Evolutionary conservation across 1,140 invertebrate genomes (phyloP), one percentile per base, ranked within the genome.

Genomic region (Spodoptera litura): DNA sequence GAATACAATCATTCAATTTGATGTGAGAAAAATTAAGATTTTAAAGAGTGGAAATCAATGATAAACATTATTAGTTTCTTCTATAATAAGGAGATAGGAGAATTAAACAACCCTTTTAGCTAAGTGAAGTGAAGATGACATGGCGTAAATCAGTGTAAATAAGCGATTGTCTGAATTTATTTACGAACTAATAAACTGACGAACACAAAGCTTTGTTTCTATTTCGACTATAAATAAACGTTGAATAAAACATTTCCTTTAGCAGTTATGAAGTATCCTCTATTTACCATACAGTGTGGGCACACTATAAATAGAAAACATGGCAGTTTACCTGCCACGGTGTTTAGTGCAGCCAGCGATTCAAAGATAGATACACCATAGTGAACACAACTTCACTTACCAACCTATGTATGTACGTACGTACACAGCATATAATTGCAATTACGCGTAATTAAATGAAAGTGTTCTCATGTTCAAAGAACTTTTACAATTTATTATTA

Each of bases 221-320:
- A 66, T 66, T 66, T 25, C 38, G 2, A n/a, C 38, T 51, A 66
- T 66, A 31, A 70, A 70, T 70, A 68, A 44, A 49, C 44, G 11
- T 20, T 66, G 44, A 66, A 66, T 12, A 52, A 2, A 13, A 20
- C n/a, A 70, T 52, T 53, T n/a, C 25, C 49, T 49, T 70, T 44
- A 44, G 38, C 38, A 80, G 66, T 61, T 73, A 78, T 52, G 49
- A 31, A 59, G 38, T 68, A 10, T 77, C 74, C 35, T 58, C 59
- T 77, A 58, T 68, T 77, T 76, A 64, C 58, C 58, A 55, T 44
- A 59, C 35, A 70, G 59, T 78, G 61, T 84, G 81, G 83, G 82
- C 74, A 81, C 78, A 79, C 78, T 79, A 70, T 73, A 77, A 80
- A 74, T 86, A 83, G 85, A 86, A 85, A 86, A 80, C 80, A 80